Base-by-base conservation (phyloP, 2,113 vertebrate species). In the Mirounga angustirostris region DNA sequence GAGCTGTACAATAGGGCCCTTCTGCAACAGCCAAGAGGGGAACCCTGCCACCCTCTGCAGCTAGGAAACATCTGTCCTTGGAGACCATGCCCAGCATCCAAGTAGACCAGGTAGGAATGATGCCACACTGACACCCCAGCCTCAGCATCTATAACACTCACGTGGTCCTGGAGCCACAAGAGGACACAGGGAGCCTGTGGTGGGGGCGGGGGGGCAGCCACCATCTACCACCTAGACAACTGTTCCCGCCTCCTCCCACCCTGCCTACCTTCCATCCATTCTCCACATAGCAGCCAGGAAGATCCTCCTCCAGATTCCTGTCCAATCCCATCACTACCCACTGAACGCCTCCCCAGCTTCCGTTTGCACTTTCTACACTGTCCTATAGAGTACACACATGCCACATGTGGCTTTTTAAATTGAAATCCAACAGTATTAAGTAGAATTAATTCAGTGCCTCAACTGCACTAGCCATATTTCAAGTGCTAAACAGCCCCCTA, bases 121-220 rank as follows among this genome's bases (percentile, higher is more conserved):
- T 28, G 50, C 11, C 9, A 2, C 22, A 7, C 50, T 26, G 65
- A 71, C 50, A 21, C 2, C 58, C 24, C 46, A 54, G 15, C 61
- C 84, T 43, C 30, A 19, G 33, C 0, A 2, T 40, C 36, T 59
- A 46, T 63, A 43, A 59, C 59, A 28, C 36, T 56, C 4, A 26
- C 0, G 0, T 8, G 28, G 3, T 33, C 54, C 83, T 61, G 4
- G 28, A 5, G 21, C 15, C 59, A 11, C 4, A 1, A 43, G 28
- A 63, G 21, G 56, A 5, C 63, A 74, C 15, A 26, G 5, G 14
- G 3, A 21, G 15, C 19, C 26, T 13, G 50, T 2, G 50, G 61
- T 13, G 50, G 2, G 50, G 28, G 61, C 11, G 61, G 56, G 54
- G 10, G 40, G 24, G 63, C 7, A 46, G 16, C 21, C 13, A 1